Conservation (phyloP, 1,140 invertebrate species). For the Batillaria attramentaria region DNA sequence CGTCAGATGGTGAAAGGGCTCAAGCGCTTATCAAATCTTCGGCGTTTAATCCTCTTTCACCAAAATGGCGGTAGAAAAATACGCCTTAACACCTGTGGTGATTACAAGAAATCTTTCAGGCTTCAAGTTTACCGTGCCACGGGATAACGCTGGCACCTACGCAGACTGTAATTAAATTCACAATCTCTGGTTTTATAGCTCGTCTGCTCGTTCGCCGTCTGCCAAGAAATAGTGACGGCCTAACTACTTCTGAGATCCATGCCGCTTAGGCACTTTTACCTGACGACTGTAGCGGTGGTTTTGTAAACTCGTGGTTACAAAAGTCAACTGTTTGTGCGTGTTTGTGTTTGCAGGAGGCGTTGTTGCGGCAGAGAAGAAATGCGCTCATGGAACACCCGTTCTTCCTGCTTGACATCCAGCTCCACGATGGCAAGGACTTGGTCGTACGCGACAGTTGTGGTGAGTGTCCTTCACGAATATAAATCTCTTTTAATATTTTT, state of each 20-base stretch:
- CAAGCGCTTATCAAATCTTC: too few relatives aligned
- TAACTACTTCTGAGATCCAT: too few relatives aligned
- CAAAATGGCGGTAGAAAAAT: too few relatives aligned
- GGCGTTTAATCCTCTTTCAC: too few relatives aligned
- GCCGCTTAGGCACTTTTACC: background rate
- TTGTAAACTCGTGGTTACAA: background rate
- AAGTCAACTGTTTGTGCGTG: background rate
- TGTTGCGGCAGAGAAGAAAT: slow-evolving; percentile 37
- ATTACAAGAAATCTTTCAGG: too few relatives aligned
- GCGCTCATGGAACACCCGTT: slow-evolving; percentile 79
- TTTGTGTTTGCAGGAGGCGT: background rate
- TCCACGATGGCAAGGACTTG: slow-evolving; percentile 89
- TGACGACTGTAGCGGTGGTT: background rate
- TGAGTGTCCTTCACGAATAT: slow-evolving; percentile 74
- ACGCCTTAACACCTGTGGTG: too few relatives aligned
- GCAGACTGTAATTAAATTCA: too few relatives aligned
- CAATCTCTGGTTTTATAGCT: too few relatives aligned
- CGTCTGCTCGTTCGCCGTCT: background rate
- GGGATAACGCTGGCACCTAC: too few relatives aligned
- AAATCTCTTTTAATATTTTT: too few relatives aligned
- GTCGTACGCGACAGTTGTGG: slow-evolving; percentile 96
- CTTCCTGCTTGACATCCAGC: slow-evolving; percentile 90
- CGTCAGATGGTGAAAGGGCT: too few relatives aligned
- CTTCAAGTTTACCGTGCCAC: too few relatives aligned
- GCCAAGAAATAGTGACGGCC: background rate